Evolutionary conservation across 2,888 invertebrate species (phyloP), one percentile per base, ranked within the genome.

Genomic region (Gasteruption jaculator): DNA sequence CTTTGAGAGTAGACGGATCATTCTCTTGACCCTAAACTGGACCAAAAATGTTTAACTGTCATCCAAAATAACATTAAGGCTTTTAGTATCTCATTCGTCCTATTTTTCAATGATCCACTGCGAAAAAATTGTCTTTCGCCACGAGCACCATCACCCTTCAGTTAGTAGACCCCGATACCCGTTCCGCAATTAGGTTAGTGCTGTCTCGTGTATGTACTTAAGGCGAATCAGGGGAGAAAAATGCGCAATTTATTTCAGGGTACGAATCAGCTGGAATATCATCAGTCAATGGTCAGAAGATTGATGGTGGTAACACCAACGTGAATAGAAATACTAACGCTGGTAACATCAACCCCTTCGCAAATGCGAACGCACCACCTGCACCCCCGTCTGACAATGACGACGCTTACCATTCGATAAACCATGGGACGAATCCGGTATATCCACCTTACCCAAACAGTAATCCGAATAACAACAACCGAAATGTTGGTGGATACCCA

Each of bases 241-340:
- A 30, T 22, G 10, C 14, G 36, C 25, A 36, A 42, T 41, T 53
- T 53, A 56, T 68, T 68, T 48, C 61, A 70, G 70, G 58, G 39
- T 67, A 55, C 53, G 65, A 68, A 31, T 65, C 69, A 3, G 63
- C 68, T 5, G 69, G 69, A 4, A 55, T 65, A 3, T 57, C 64
- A 3, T 50, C 57, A 26, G 56, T 64, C 25, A 68, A 68, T 26
- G 68, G 68, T 19, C 62, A 65, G 4, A 57, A 51, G 7, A 37
- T 46, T 14, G 50, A 42, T 29, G 41, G 36, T 34, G 39, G 22
- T 24, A 40, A 47, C 12, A 40, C 33, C 24, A 31, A 41, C 22
- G 46, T 31, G 40, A 48, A 46, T 49, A 57, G 46, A 26, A 53
- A 56, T 31, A 45, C 43, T 26, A 56, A 57, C 27, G 52, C 40